phyloP scores from a whole-genome alignment of 2,888 invertebrate genomes.

The Lysandra bellargus region DNA sequence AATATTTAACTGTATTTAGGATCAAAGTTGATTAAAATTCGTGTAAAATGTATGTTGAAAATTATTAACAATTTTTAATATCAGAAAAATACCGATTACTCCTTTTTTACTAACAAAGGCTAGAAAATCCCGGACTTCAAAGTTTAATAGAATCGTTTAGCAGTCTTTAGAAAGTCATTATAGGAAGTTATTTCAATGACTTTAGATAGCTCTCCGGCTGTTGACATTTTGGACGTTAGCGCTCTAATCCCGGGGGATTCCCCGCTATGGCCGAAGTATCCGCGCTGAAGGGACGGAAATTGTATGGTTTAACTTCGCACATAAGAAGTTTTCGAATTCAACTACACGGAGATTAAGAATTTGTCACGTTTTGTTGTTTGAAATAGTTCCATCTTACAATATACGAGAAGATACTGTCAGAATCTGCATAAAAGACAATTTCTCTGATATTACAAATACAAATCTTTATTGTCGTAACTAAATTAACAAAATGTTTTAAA shows the following conservation, averaged over 20 bases:
- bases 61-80: background rate
- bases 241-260: background rate
- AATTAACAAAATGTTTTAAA: no score
- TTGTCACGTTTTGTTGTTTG: background rate
- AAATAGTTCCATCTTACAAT: background rate
- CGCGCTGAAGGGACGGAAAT: background rate
- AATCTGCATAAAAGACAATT: no score
- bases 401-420: no score
- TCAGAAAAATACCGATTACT: background rate
- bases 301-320: slow-evolving; percentile 10
- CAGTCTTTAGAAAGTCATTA: slow-evolving; percentile 5
- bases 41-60: background rate
- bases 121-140: background rate
- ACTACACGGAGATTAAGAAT: background rate
- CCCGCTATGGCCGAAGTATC: background rate
- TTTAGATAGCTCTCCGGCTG: background rate
- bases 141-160: slow-evolving; percentile 6
- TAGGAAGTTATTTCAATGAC: slow-evolving; percentile 14
- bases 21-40: background rate
- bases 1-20: background rate
- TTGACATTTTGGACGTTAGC: slow-evolving; percentile 14
- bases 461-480: no score
- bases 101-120: background rate
- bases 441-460: no score
- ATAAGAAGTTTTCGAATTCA: background rate